A percentile compares a stretch with the other conserved stretches of the same genome.
Evolutionary conservation across 2,113 vertebrate species (phyloP).

Genomic region (Corythornis vintsioides): DNA sequence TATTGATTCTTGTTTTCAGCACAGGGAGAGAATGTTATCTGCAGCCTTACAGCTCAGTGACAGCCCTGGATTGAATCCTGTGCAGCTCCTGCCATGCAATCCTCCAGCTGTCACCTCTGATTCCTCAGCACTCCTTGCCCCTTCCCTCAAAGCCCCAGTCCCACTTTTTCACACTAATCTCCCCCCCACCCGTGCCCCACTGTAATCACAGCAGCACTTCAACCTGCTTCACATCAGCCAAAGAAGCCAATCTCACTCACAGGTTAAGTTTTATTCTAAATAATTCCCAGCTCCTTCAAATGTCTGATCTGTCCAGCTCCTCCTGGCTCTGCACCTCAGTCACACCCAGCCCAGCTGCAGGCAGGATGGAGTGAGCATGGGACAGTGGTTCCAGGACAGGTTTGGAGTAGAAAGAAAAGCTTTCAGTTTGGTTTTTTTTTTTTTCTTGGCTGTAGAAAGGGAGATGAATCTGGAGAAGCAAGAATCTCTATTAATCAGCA

Average conservation of each 20-base stretch:
- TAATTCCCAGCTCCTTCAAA: constrained; percentile 38
- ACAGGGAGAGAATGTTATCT: constrained; percentile 84
- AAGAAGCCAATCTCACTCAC: constrained; percentile 28
- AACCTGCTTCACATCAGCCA: constrained; percentile 14
- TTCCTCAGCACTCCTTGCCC: constrained; percentile 64
- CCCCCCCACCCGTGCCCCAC: constrained; percentile 57
- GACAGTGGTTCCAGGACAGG: neutral
- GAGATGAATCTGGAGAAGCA: neutral
- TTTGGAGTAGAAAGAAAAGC: neutral
- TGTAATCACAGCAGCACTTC: constrained; percentile 74
- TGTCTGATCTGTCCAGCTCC: neutral
- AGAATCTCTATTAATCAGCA: constrained; percentile 27
- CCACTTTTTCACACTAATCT: neutral
- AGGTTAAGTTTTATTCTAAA: constrained; percentile 53
- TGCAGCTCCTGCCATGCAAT: constrained; percentile 60
- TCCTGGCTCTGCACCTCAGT: neutral
- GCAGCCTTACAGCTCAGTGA: constrained; percentile 76
- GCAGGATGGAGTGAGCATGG: neutral
- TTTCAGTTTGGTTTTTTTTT: neutral
- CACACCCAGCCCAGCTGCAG: neutral
- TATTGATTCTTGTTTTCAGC: constrained; percentile 89
- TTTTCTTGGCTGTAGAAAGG: neutral
- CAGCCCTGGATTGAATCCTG: constrained; percentile 84
- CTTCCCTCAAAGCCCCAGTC: neutral
- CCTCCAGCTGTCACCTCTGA: constrained; percentile 74